phyloP scores from a whole-genome alignment of 1,140 invertebrate species.

The Hesperophylax magnus region DNA sequence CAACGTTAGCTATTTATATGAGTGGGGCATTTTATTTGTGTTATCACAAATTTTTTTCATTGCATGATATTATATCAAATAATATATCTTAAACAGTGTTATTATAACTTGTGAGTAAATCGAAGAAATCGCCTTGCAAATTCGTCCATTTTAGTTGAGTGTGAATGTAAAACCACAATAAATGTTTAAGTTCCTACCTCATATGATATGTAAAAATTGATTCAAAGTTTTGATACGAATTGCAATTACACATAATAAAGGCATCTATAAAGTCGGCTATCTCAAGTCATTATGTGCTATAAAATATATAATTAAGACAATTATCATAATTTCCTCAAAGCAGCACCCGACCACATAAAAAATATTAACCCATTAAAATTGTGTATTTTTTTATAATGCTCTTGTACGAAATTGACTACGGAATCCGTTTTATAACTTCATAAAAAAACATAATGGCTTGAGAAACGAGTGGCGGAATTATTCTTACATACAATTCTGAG shows the following conservation, averaged over 20 bases:
- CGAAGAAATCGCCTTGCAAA: too few relatives aligned
- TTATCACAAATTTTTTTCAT: too few relatives aligned
- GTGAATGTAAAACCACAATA: too few relatives aligned
- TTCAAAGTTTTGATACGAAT: conserved; percentile 36
- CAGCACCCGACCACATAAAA: conserved; percentile 42
- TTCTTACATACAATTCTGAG: neutral
- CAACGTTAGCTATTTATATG: too few relatives aligned
- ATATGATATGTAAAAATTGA: conserved; percentile 44
- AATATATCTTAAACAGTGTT: too few relatives aligned
- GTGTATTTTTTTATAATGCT: conserved; percentile 40
- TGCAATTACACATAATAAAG: conserved; percentile 55
- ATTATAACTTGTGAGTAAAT: too few relatives aligned
- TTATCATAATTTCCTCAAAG: conserved; percentile 56
- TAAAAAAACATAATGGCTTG: conserved; percentile 40
- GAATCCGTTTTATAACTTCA: conserved; percentile 43
- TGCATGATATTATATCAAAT: too few relatives aligned
- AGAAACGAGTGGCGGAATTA: neutral
- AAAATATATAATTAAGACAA: conserved; percentile 58
- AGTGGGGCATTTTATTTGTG: too few relatives aligned
- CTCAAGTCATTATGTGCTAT: conserved; percentile 55
- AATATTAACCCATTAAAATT: conserved; percentile 38
- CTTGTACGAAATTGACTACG: conserved; percentile 41
- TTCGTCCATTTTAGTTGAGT: too few relatives aligned
- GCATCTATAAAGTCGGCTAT: conserved; percentile 53
- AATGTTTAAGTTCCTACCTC: conserved; percentile 17